phyloP scores from a whole-genome alignment of 2,888 invertebrate genomes.

The Tetranychus truncatus region DNA sequence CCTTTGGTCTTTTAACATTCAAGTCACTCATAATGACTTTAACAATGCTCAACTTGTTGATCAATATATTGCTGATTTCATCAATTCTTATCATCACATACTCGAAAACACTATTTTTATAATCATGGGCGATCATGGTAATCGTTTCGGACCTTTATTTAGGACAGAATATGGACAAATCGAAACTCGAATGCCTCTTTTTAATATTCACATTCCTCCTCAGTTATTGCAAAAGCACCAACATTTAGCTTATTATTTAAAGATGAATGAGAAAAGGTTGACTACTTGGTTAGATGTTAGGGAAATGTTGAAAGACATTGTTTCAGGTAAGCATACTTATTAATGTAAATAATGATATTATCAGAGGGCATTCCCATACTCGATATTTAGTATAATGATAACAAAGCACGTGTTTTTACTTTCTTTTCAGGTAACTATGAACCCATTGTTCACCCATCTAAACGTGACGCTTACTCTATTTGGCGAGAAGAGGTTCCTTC shows the following conservation, averaged over 20 bases:
- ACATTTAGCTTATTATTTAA: slow-evolving; percentile 45
- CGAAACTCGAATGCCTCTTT: slow-evolving; percentile 33
- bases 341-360: background rate
- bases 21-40: slow-evolving; percentile 35
- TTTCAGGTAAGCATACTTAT: slow-evolving; percentile 28
- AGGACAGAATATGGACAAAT: slow-evolving; percentile 32
- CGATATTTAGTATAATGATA: no score
- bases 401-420: no score
- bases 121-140: slow-evolving; percentile 33
- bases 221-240: slow-evolving; percentile 48
- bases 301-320: slow-evolving; percentile 52
- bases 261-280: slow-evolving; percentile 41
- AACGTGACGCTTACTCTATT: background rate
- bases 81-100: background rate
- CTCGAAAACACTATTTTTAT: slow-evolving; percentile 24
- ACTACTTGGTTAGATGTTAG: slow-evolving; percentile 67
- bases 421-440: background rate
- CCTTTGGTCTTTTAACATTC: slow-evolving; percentile 33
- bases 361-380: background rate
- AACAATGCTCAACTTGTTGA: slow-evolving; percentile 34
- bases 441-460: background rate
- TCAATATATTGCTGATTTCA: background rate
- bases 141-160: slow-evolving; percentile 32
- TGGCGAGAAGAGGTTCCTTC: slow-evolving; percentile 38
- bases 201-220: slow-evolving; percentile 44